Conservation (phyloP, 2,888 invertebrate species). For the Eretmocerus hayati region DNA sequence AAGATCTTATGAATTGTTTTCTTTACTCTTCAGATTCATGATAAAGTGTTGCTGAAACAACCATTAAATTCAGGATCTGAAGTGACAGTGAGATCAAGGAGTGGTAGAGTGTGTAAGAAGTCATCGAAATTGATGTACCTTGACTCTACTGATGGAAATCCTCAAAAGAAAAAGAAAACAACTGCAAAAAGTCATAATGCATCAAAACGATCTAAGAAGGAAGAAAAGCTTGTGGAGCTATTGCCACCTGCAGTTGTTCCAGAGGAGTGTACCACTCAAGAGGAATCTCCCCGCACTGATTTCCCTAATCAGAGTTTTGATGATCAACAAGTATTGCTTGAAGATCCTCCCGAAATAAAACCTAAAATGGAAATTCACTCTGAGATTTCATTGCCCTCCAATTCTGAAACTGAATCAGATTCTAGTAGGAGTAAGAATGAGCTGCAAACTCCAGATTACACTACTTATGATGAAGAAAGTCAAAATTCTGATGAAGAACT, state of each 20-base stretch:
- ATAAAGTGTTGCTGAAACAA: background rate
- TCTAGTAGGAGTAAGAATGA: slow-evolving; percentile 11
- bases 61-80: slow-evolving; percentile 3
- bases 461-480: slow-evolving; percentile 17
- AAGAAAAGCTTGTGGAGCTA: slow-evolving; percentile 1
- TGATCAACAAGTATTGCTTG: background rate
- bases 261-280: background rate
- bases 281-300: slow-evolving; percentile 1
- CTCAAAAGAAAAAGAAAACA: slow-evolving; percentile 4
- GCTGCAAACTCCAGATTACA: slow-evolving; percentile 18
- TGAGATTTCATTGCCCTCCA: slow-evolving; percentile 1
- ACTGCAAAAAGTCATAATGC: background rate
- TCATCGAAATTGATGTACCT: slow-evolving; percentile 14
- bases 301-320: background rate
- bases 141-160: background rate
- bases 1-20: too few relatives aligned
- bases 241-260: background rate
- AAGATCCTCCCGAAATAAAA: slow-evolving; percentile 2
- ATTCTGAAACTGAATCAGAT: slow-evolving; percentile 14
- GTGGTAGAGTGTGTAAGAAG: slow-evolving; percentile 14
- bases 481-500: slow-evolving; percentile 14
- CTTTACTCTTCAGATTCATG: too few relatives aligned
- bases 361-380: background rate
- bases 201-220: slow-evolving; percentile 1
- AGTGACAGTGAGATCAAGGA: slow-evolving; percentile 13